Percentiles rank a stretch among this genome's conserved stretches.
phyloP scores from a whole-genome alignment of 2,113 vertebrate genomes.

The Cavia porcellus region DNA sequence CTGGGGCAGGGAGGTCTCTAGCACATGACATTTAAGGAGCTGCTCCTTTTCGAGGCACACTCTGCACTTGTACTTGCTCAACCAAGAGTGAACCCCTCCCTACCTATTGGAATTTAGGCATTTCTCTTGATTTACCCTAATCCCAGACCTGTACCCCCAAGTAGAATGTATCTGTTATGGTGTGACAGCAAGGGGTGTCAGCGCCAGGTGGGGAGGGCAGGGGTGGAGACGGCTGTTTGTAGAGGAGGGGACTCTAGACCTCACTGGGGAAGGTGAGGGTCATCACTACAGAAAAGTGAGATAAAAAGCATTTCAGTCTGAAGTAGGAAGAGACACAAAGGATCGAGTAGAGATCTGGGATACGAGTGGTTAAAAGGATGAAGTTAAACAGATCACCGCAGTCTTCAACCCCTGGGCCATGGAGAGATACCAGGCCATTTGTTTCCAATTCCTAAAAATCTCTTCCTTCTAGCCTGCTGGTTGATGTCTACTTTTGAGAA shows the following conservation, averaged over 20 bases:
- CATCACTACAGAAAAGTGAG: background rate
- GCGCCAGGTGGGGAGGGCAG: background rate
- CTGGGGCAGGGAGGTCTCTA: background rate
- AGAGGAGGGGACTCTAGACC: background rate
- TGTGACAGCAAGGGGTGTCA: background rate
- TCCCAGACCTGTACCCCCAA: background rate
- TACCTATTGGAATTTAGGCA: background rate
- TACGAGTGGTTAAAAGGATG: background rate
- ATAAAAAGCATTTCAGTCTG: background rate
- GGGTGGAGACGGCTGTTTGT: background rate
- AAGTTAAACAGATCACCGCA: background rate
- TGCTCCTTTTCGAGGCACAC: background rate
- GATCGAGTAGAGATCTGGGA: background rate
- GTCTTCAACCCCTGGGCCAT: background rate
- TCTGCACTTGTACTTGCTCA: background rate
- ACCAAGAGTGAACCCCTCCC: background rate
- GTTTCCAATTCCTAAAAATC: background rate
- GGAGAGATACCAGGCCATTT: background rate
- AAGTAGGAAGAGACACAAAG: background rate
- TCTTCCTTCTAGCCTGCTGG: background rate
- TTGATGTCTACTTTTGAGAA: background rate
- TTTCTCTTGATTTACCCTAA: background rate
- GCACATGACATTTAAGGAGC: background rate
- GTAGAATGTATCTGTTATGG: background rate
- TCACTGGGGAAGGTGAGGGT: background rate